Evolutionary conservation across 2,888 invertebrate species (phyloP), one percentile per base, ranked within the genome.

Genomic region (Mesorhabditis sp.): DNA sequence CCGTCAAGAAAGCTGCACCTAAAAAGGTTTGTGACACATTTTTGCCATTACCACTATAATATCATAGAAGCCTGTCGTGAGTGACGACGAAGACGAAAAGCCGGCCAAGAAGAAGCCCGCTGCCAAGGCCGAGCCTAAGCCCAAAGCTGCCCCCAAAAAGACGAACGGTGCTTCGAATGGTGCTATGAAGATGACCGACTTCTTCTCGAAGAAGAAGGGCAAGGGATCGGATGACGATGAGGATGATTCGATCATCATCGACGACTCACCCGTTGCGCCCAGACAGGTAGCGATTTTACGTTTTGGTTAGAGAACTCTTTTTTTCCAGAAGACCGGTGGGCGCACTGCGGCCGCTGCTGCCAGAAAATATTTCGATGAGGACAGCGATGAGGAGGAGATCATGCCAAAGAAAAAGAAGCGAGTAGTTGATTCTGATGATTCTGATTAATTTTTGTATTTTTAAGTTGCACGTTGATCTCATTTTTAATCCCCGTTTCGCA

Each of bases 351-450:
- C 68, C 42, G 44, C 68, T 5, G 50, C 72, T 7, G 15, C 71
- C 58, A 69, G 64, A 58, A 62, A 64, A 5, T 43, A 50, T n/a
- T 62, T 68, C 62, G 67, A 66, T 15, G 76, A 72, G 28, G 68
- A 68, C 6, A 74, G 69, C 7, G 69, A 69, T 6, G 72, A 70
- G 7, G 68, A 66, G 4, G 67, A 67, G 5, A 7, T 7, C n/a
- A 68, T 70, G 43, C 69, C 68, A 28, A 75, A 67, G 67, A 78
- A 74, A 70, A 76, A 74, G 68, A 69, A 43, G 41, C 67, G 69
- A 65, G 69, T 58, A 10, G 66, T 69, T 69, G 64, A 74, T 42
- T 73, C 75, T 4, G 70, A 70, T 65, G 76, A 76, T 44, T 70
- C 70, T 5, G 76, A 76, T 43, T 73, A 70, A 64, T 41, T 42